Evolutionary conservation across 2,888 invertebrate genomes (phyloP), one percentile per base, ranked within the genome.

Genomic region (Acleris emargana): DNA sequence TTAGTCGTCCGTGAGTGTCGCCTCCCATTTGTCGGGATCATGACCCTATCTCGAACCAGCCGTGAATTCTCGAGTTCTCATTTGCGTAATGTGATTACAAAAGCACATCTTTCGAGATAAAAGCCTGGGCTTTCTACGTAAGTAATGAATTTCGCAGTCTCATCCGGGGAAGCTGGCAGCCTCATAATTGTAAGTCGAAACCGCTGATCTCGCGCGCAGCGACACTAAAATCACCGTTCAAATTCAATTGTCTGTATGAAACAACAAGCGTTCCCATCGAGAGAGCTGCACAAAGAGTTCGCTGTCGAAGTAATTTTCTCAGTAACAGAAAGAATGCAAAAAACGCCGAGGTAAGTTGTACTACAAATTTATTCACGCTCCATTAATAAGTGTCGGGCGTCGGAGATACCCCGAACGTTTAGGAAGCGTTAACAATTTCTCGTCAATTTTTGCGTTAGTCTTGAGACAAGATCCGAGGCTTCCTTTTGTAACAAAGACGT

Each of bases 71-170:
- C 81, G 79, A 84, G 84, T 83, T 88, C 88, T 89, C 89, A 89
- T 91, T 90, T 91, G 84, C 89, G 89, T 91, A 91, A 90, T 91
- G 90, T 90, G 89, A 91, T 91, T 91, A 91, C 91, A 90, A 91
- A 90, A 89, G 91, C 88, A 91, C 89, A 91, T 91, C 90, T 85
- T 87, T 84, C 74, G 85, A 88, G 90, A 89, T 90, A 90, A 90
- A 89, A 89, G 86, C 86, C 82, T 81, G 77, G 83, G 86, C 85
- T 89, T 82, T 83, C 84, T 84, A 84, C 84, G 85, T 88, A 88
- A 90, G 90, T 91, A 90, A 91, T 90, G 89, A 90, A 89, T 88
- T 88, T 83, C 76, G 74, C 82, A 82, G 82, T 80, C 80, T 82
- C 81, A 82, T 85, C 81, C 73, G 79, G 79, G 78, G 75, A 80